Percentiles rank a stretch among this genome's conserved stretches.
phyloP scores from a whole-genome alignment of 2,888 invertebrate species.

The Tinea pellionella region DNA sequence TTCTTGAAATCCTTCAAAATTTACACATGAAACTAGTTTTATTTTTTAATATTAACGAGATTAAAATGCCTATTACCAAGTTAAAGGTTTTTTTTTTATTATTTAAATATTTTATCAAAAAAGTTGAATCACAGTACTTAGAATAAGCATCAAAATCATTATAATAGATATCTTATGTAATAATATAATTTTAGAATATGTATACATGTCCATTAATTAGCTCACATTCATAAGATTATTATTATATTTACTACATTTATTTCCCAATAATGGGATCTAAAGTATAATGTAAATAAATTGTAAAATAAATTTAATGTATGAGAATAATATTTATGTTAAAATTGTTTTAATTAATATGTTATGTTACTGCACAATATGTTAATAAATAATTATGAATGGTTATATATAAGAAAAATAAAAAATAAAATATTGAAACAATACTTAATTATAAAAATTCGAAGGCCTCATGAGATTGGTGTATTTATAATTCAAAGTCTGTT shows the following conservation, averaged over 20 bases:
- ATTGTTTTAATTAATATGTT: too few relatives aligned
- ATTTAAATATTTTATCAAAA: conserved; percentile 4
- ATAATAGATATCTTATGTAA: background rate
- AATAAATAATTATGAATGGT: too few relatives aligned
- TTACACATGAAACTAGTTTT: too few relatives aligned
- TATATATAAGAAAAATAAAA: too few relatives aligned
- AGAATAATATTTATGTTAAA: too few relatives aligned
- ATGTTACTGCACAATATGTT: too few relatives aligned
- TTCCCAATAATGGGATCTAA: background rate
- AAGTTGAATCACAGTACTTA: conserved; percentile 10
- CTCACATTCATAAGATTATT: conserved; percentile 66
- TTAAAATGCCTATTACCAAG: background rate
- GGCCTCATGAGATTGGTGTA: conserved; percentile 55
- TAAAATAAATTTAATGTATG: background rate
- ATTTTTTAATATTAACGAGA: too few relatives aligned
- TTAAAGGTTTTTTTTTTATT: conserved; percentile 1
- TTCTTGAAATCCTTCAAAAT: too few relatives aligned
- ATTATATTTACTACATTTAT: background rate
- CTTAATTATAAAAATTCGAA: conserved; percentile 24
- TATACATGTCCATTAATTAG: conserved; percentile 28
- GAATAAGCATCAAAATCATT: background rate
- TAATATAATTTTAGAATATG: conserved; percentile 25
- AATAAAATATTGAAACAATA: background rate
- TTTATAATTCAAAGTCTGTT: conserved; percentile 24
- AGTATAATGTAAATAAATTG: background rate